Conservation (phyloP, 1,140 invertebrate species). For the Drosophila murphyi region DNA sequence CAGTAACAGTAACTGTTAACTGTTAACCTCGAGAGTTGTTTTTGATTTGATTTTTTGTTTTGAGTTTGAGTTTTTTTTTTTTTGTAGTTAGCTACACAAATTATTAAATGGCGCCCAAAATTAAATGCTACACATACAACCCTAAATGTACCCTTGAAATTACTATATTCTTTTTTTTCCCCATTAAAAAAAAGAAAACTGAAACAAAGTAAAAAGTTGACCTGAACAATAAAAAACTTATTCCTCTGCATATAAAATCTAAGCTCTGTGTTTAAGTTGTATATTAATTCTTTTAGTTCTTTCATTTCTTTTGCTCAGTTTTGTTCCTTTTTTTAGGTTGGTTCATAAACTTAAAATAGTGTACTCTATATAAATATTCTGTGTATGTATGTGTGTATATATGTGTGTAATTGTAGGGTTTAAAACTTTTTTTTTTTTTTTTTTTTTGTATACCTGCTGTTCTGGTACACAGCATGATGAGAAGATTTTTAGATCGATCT, state of each 20-base stretch:
- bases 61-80: conserved; percentile 48
- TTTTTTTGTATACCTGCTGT: conserved; percentile 75
- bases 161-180: not conserved
- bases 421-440: conserved; percentile 56
- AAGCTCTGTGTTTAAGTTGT: conserved; percentile 19
- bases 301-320: conserved; percentile 12
- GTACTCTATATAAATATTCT: conserved; percentile 73
- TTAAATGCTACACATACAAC: conserved; percentile 41
- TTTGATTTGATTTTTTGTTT: not conserved
- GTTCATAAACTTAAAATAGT: conserved; percentile 72
- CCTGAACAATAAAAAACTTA: conserved; percentile 8
- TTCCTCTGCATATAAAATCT: not conserved
- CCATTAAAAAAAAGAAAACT: conserved; percentile 7
- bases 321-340: conserved; percentile 32
- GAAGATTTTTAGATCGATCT: conserved; percentile 21
- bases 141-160: conserved; percentile 24
- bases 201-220: conserved; percentile 18
- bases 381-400: conserved; percentile 24
- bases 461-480: conserved; percentile 78
- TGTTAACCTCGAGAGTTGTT: conserved; percentile 18
- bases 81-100: conserved; percentile 44
- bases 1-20: conserved; percentile 1
- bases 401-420: conserved; percentile 44
- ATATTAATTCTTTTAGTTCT: conserved; percentile 19
- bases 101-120: conserved; percentile 37